Conservation (phyloP, 2,113 vertebrate species). For the Oreochromis tanganicae region DNA sequence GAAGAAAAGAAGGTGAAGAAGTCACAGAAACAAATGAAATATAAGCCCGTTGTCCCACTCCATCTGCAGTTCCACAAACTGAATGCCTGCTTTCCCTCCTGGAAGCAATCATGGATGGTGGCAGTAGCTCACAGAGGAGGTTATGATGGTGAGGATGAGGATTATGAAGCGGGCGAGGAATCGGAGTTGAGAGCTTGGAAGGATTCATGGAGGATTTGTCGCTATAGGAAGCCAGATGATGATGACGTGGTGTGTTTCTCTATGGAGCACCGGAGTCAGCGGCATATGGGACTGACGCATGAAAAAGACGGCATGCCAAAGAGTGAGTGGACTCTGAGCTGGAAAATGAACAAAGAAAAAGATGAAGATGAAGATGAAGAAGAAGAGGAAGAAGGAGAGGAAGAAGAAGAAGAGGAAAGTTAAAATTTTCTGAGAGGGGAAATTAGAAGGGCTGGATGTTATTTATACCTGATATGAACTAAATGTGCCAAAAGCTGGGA, state of each 20-base stretch:
- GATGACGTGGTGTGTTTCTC: slow-evolving; percentile 46
- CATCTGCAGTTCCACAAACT: slow-evolving; percentile 59
- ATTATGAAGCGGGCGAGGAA: not conserved
- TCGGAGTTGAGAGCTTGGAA: slow-evolving; percentile 32
- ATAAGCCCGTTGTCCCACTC: not conserved
- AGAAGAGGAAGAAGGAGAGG: not conserved
- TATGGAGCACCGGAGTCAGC: not conserved
- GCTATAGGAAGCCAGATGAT: not conserved
- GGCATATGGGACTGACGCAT: not conserved
- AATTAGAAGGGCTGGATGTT: not conserved
- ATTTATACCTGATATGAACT: not conserved
- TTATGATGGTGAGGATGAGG: not conserved
- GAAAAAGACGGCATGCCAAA: not conserved
- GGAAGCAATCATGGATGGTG: slow-evolving; percentile 47
- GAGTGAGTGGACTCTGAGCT: slow-evolving; percentile 44
- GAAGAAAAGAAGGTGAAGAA: not conserved
- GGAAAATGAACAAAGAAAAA: not conserved
- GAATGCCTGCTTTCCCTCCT: slow-evolving; percentile 24
- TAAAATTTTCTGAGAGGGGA: not conserved
- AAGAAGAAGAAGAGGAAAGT: not conserved
- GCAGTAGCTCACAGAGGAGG: slow-evolving; percentile 7
- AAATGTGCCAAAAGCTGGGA: not conserved
- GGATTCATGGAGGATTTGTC: slow-evolving; percentile 58
- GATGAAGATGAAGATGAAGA: not conserved
- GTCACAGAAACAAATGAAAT: not conserved